Evolutionary conservation across 2,888 invertebrate genomes (phyloP).

Genomic region (Timema cristinae): DNA sequence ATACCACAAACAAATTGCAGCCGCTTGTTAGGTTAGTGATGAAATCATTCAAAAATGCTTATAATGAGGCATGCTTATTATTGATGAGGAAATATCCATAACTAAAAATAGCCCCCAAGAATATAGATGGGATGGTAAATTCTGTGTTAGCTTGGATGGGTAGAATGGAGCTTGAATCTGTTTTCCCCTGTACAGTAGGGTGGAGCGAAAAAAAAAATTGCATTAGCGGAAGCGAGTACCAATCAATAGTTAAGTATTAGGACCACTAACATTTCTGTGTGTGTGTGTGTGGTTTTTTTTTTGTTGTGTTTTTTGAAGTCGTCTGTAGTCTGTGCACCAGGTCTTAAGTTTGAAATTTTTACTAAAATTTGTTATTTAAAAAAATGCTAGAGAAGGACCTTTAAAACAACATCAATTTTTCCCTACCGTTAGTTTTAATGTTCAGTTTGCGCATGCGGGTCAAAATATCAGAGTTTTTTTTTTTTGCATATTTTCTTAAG

Average conservation of each 20-base stretch:
- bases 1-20: not conserved
- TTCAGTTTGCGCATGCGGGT: too few species aligned
- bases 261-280: not conserved
- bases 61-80: slow-evolving; percentile 11
- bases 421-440: too few species aligned
- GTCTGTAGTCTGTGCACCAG: too few species aligned
- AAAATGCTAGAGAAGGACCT: too few species aligned
- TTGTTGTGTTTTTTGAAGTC: too few species aligned
- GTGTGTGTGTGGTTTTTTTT: too few species aligned
- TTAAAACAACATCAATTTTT: too few species aligned
- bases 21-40: not conserved
- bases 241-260: not conserved
- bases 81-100: slow-evolving; percentile 16
- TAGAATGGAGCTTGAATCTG: slow-evolving; percentile 14
- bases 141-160: not conserved
- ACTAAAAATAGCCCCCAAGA: not conserved
- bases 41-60: slow-evolving; percentile 12
- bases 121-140: not conserved
- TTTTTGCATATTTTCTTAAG: too few species aligned
- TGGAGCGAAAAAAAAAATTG: not conserved
- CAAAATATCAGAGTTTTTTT: too few species aligned
- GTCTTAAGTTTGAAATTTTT: too few species aligned
- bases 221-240: not conserved
- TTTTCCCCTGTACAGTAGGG: slow-evolving; percentile 6
- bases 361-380: too few species aligned